Percentiles rank a stretch among this genome's conserved stretches.
These are phyloP conservation scores for Philopotamus ludificatus DNA, from an alignment of 1,140 invertebrate genomes.

Conservation along the genomic window DNA sequence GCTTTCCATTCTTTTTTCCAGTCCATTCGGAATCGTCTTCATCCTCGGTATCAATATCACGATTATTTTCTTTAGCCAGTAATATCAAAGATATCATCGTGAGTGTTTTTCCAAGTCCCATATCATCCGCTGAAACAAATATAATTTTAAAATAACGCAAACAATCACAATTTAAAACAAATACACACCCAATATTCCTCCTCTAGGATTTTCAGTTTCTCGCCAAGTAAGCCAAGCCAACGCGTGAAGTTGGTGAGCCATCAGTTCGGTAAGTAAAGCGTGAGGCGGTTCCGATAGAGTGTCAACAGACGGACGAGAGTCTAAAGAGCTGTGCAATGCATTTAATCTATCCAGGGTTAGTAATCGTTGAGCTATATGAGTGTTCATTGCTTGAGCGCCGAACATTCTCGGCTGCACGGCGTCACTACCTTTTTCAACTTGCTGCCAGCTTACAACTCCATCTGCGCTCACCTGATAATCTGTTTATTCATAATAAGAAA, in stretches of 20 bases:
- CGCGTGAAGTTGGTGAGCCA: conserved; percentile 86
- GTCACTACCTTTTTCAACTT: conserved; percentile 53
- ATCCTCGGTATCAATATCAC: conserved; percentile 47
- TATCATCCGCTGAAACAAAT: conserved; percentile 78
- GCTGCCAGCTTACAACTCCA: conserved; percentile 50
- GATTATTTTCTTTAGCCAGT: conserved; percentile 45
- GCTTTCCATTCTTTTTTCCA: conserved; percentile 44
- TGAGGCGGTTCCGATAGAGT: conserved; percentile 61
- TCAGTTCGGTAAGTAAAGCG: conserved; percentile 67
- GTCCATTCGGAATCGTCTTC: conserved; percentile 44
- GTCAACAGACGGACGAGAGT: conserved; percentile 62
- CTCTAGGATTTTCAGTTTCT: conserved; percentile 77
- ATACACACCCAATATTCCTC: conserved; percentile 64
- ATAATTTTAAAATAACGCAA: conserved; percentile 18
- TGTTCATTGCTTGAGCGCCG: conserved; percentile 60
- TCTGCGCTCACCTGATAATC: conserved; percentile 8
- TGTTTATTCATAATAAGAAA: too few relatives aligned
- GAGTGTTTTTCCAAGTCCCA: conserved; percentile 92
- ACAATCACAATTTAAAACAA: conserved; percentile 5
- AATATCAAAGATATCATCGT: conserved; percentile 85
- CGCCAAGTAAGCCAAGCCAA: conserved; percentile 88
- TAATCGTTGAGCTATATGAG: conserved; percentile 61
- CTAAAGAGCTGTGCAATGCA: conserved; percentile 71
- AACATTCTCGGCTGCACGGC: conserved; percentile 57
- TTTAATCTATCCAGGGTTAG: conserved; percentile 71